Base-by-base conservation (phyloP, 2,888 invertebrate genomes). In the Prostheceraeus crozeri region DNA sequence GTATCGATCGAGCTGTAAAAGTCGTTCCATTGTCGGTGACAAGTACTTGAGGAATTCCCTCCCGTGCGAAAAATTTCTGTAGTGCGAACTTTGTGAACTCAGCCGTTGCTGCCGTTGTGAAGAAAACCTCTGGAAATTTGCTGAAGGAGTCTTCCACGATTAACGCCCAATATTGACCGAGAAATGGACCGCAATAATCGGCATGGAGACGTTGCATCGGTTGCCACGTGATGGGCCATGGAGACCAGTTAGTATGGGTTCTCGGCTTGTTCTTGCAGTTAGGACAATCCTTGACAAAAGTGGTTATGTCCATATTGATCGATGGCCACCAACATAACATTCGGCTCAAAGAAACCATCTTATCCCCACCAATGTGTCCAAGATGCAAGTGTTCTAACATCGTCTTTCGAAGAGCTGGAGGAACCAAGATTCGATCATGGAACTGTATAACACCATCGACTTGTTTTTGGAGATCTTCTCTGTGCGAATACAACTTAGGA, bases 101-200 rank as follows among this genome's bases (percentile, higher is more conserved):
- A 19, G 40, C 40, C 19, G 40, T 16, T 16, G 40, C 40, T 16
- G 40, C n/a, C 14, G 40, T 40, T 40, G 40, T 40, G 14, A 40
- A 40, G n/a, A 40, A 40, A 16, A 40, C 40, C 19, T 40, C 40
- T 40, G 40, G 40, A 14, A 14, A 40, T 40, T 40, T 40, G 40
- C 14, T 16, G 19, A 16, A 40, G 6, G 40, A 40, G 19, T 40
- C 40, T 40, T 16, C n/a, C 19, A 40, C 40, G 14, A 40, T 19
- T 40, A 40, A 40, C 14, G 40, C 40, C 40, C 40, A 40, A 40
- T 40, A 40, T 19, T 40, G n/a, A 6, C 40, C 6, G n/a, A 40
- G 14, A n/a, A 40, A 40, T 8, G 40, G 14, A 14, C 40, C 40
- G 19, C n/a, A 40, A 4, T 40, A 40, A 19, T 40, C 40, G 19